Percentiles rank a stretch among this genome's conserved stretches.
Conservation (phyloP, 2,888 invertebrate species). For the Ariolimax columbianus region DNA sequence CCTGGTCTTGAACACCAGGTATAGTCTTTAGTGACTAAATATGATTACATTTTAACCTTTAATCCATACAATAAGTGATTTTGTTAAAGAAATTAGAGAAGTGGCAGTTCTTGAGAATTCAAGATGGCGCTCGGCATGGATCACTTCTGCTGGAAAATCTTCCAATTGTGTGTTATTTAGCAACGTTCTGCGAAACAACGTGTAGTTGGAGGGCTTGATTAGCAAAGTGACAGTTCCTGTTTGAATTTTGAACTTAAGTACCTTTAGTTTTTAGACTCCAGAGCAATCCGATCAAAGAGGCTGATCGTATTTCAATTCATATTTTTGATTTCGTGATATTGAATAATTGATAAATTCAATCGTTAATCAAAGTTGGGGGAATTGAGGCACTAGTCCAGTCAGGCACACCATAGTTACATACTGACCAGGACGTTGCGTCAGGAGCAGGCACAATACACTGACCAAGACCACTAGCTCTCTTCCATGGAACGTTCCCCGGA, state of each 20-base stretch:
- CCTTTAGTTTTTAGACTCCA: not conserved
- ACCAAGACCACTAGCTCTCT: no score
- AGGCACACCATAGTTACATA: no score
- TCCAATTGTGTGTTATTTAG: not conserved
- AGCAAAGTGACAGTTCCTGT: not conserved
- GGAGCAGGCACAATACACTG: no score
- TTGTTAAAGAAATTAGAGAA: not conserved
- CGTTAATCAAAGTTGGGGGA: no score
- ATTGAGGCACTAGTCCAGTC: no score
- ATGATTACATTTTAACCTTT: not conserved
- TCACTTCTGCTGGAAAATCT: not conserved
- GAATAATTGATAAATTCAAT: no score
- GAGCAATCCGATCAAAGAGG: no score
- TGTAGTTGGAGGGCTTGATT: not conserved
- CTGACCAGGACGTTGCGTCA: no score
- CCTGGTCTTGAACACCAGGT: conserved; percentile 99
- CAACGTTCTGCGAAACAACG: not conserved
- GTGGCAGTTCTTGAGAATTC: conserved; percentile 34
- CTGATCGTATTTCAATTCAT: no score
- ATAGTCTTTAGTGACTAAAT: conserved; percentile 73
- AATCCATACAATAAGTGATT: not conserved
- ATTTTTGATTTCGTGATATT: no score
- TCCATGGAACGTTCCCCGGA: no score
- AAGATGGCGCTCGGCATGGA: conserved; percentile 43
- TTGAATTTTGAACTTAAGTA: not conserved